These are phyloP conservation scores for Propithecus deckenii DNA, from an alignment of 2,797 vertebrate genomes.

Conservation along the genomic window DNA sequence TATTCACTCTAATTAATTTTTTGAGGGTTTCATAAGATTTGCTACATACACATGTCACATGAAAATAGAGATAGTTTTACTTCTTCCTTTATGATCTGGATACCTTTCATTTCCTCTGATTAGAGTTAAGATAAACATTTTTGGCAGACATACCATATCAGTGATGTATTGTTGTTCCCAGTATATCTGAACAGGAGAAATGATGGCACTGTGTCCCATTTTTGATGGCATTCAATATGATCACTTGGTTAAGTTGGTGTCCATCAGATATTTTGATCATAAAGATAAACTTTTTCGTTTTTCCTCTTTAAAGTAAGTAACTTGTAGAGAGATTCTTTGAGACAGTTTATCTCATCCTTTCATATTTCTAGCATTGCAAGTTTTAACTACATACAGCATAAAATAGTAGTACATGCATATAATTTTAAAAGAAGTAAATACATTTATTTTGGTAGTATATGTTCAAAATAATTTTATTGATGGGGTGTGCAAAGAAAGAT, in stretches of 20 bases:
- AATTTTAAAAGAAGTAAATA: background rate
- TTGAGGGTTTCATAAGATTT: background rate
- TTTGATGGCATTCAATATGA: background rate
- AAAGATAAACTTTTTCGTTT: background rate
- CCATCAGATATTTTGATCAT: background rate
- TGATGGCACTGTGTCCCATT: rapidly evolving
- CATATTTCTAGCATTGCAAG: background rate
- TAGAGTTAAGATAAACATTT: background rate
- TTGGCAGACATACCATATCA: too few species aligned
- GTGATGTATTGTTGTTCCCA: too few species aligned
- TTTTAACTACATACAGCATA: background rate
- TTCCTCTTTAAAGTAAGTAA: background rate
- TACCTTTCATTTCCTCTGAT: background rate
- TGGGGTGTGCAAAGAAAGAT: rapidly evolving
- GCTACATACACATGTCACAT: too few species aligned
- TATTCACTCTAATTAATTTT: background rate
- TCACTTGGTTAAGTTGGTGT: background rate
- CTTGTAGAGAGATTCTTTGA: background rate
- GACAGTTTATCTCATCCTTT: background rate
- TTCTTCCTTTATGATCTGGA: too few species aligned
- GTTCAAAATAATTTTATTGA: background rate
- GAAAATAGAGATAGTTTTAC: background rate
- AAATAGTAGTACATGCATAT: background rate
- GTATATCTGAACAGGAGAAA: background rate
- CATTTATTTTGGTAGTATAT: background rate